Conservation (phyloP, 37 sponge, comb jelly and placozoan genomes). For the Beroe forskalii region DNA sequence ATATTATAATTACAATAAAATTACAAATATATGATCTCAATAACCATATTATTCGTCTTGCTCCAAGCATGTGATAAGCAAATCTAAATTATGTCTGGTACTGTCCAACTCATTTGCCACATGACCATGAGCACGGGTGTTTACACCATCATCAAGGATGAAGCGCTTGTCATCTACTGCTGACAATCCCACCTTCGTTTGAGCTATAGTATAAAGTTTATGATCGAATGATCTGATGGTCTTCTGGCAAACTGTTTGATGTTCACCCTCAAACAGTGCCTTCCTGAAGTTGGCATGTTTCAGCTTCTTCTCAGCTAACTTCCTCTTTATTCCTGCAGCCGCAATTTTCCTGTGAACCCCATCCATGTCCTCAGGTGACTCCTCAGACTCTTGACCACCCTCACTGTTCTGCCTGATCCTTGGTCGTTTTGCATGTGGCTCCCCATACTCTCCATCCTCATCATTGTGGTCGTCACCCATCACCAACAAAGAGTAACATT, state of each 20-base stretch:
- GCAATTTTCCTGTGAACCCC: background rate
- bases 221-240: background rate
- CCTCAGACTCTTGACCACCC: too few species aligned
- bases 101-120: background rate
- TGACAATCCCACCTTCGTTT: background rate
- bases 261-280: background rate
- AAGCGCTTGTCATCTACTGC: conserved; percentile 8
- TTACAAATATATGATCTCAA: too few species aligned
- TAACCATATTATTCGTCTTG: too few species aligned
- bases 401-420: too few species aligned
- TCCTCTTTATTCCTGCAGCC: background rate
- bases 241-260: background rate
- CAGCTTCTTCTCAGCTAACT: background rate
- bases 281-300: background rate
- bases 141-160: background rate
- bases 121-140: conserved; percentile 1
- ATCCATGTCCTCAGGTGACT: too few species aligned
- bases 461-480: background rate
- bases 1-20: too few species aligned
- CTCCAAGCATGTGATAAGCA: too few species aligned
- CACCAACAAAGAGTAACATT: background rate
- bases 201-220: background rate
- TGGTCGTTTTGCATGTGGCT: too few species aligned
- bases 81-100: too few species aligned
- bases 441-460: too few species aligned